Evolutionary conservation across 2,113 vertebrate species (phyloP).

Genomic region (Siniperca chuatsi): DNA sequence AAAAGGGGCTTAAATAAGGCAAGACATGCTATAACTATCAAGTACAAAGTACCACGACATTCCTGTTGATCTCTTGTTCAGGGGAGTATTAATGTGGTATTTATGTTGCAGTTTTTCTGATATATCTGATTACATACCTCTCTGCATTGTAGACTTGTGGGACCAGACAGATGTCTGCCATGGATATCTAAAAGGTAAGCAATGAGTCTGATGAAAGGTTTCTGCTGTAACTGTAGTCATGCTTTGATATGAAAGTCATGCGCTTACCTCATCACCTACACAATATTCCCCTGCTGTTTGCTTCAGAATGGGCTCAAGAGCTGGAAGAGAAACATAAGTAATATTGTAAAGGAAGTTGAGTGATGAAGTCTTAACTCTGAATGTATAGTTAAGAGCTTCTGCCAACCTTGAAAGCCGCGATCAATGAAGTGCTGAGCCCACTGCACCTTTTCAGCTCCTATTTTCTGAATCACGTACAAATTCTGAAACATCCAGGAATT

Average conservation of each 20-base stretch:
- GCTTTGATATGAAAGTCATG: not conserved
- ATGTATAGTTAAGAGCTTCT: not conserved
- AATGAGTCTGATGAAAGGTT: not conserved
- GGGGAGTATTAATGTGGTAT: not conserved
- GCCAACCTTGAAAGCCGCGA: slow-evolving; percentile 90
- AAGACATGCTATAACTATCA: not conserved
- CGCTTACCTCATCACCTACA: slow-evolving; percentile 92
- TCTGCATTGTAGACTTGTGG: slow-evolving; percentile 96
- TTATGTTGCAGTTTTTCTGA: not conserved
- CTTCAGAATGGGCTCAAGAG: slow-evolving; percentile 90
- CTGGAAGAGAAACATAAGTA: slow-evolving; percentile 75
- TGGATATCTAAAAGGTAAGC: slow-evolving; percentile 87
- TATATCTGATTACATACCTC: slow-evolving; percentile 82
- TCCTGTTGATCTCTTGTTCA: not conserved
- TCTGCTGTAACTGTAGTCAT: not conserved
- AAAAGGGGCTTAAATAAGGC: not conserved
- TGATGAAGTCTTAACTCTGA: not conserved
- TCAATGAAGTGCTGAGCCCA: slow-evolving; percentile 92
- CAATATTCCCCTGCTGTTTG: slow-evolving; percentile 91
- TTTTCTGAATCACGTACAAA: slow-evolving; percentile 86
- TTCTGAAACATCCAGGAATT: slow-evolving; percentile 85
- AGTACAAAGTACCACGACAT: not conserved
- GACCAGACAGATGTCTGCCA: slow-evolving; percentile 96
- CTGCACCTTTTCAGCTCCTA: slow-evolving; percentile 87
- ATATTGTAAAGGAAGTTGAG: not conserved